Base-by-base conservation (phyloP, 2,888 invertebrate species). In the Artemia sp. region DNA sequence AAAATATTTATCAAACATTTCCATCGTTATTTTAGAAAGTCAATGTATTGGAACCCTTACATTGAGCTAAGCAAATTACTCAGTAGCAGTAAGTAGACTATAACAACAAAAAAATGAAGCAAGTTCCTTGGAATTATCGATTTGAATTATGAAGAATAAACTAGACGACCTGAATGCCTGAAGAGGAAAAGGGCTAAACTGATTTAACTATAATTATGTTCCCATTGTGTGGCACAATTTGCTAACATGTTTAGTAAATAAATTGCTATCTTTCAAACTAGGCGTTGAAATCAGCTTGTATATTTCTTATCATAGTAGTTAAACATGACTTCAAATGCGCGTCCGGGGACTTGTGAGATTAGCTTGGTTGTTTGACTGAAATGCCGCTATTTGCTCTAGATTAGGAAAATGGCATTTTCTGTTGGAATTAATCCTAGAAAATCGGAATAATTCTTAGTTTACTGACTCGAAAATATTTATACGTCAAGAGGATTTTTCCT, bases 261-360 rank as follows among this genome's bases (percentile, higher is more conserved):
- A 38, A 19, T 58, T 58, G 14, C 64, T 58, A 58, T 58, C 64
- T 58, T 24, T 58, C 24, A 58, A 58, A 58, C 64, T 58, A 19
- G 64, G 64, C 24, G 64, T 58, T 38, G 24, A 58, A 58, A 58
- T 24, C 64, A 58, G 14, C 64, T 58, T 58, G n/a, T 24, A n/a
- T 24, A 24, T 24, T 58, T 58, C 64, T 58, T 58, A 58, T 58
- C 64, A 58, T 10, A 19, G 64, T 58, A 58, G 64, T 58, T 58
- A 58, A 58, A 58, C 64, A 58, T 38, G 64, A 58, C 64, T 58
- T 58, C 64, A 58, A 38, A 24, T 58, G 64, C 64, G 64, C 64
- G 64, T 58, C 64, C 64, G 64, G 64, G 10, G 14, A n/a, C 14
- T 58, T n/a, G 24, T 24, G 64, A 58, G 64, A 58, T 58, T 58